phyloP scores from a whole-genome alignment of 2,113 vertebrate species.

The Campylomormyrus numenius region DNA sequence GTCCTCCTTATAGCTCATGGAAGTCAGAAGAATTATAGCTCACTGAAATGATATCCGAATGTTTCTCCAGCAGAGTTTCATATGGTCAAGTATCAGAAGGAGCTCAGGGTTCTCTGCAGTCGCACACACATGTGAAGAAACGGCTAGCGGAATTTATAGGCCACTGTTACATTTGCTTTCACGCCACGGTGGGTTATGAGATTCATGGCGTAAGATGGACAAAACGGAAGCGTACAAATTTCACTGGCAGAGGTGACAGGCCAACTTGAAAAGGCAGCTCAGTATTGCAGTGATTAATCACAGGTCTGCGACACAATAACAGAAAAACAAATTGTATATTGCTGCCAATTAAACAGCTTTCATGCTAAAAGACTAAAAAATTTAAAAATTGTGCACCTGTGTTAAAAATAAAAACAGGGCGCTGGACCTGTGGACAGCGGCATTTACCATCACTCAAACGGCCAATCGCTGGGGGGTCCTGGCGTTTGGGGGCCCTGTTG shows the following conservation, averaged over 20 bases:
- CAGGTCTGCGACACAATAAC: neutral
- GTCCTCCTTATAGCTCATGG: constrained; percentile 4
- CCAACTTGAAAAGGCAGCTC: neutral
- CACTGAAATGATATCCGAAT: constrained; percentile 19
- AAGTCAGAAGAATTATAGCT: neutral
- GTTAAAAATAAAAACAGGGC: neutral
- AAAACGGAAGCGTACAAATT: neutral
- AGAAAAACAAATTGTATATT: neutral
- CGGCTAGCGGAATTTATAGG: neutral
- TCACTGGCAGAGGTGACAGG: neutral
- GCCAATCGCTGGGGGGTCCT: neutral
- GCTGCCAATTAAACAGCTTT: neutral
- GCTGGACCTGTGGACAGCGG: neutral
- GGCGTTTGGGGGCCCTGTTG: neutral
- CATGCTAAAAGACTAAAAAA: neutral
- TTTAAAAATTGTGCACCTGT: neutral
- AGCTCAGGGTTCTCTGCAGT: constrained; percentile 7
- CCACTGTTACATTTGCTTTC: neutral
- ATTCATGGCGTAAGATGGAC: neutral
- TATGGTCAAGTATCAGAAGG: neutral
- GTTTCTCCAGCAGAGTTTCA: neutral
- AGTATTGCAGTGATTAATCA: neutral
- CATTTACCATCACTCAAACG: too few relatives aligned
- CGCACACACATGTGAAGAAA: constrained; percentile 16
- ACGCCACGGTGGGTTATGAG: neutral